phyloP scores from a whole-genome alignment of 2,888 invertebrate species.

The Drosophila eohydei region DNA sequence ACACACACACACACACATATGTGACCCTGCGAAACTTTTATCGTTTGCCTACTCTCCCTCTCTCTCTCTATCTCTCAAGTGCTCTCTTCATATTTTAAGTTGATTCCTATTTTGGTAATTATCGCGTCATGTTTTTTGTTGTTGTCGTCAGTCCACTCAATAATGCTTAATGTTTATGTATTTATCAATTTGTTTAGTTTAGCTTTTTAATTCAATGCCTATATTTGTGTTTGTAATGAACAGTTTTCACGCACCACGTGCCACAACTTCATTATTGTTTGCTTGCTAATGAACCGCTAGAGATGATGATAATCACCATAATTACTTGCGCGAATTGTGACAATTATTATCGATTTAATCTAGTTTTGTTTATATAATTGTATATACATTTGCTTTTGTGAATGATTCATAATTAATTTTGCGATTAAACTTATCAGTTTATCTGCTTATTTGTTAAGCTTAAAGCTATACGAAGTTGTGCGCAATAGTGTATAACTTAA shows the following conservation, averaged over 20 bases:
- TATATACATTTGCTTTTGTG: not conserved
- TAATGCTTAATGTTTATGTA: conserved; percentile 46
- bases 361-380: not conserved
- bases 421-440: conserved; percentile 1
- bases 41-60: conserved; percentile 17
- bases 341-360: conserved; percentile 3
- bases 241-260: conserved; percentile 62
- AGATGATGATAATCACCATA: conserved; percentile 11
- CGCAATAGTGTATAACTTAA: too few relatives aligned
- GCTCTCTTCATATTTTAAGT: conserved; percentile 13
- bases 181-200: conserved; percentile 57
- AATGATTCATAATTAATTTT: conserved; percentile 1
- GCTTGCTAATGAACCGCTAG: conserved; percentile 42
- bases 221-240: conserved; percentile 53
- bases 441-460: too few relatives aligned
- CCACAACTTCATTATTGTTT: conserved; percentile 29
- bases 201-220: conserved; percentile 36
- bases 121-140: conserved; percentile 60
- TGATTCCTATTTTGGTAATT: conserved; percentile 70
- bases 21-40: conserved; percentile 47
- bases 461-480: too few relatives aligned
- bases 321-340: not conserved
- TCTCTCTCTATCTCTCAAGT: conserved; percentile 10
- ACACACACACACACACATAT: conserved; percentile 4
- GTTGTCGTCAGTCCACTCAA: conserved; percentile 30